Conservation (phyloP, 2,888 invertebrate species). For the Zeuzera pyrina region DNA sequence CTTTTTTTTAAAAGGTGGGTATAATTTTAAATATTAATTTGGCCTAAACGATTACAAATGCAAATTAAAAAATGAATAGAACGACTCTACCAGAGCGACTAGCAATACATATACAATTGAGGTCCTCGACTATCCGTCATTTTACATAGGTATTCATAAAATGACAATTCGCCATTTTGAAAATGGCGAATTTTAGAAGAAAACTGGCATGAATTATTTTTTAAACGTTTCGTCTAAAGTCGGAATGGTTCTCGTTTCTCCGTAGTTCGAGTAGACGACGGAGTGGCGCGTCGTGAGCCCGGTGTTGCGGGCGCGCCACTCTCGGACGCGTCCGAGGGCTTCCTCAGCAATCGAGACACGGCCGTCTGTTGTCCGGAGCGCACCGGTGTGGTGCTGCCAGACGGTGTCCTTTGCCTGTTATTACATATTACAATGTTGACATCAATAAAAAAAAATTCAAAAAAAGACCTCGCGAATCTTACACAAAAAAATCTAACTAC, state of each 20-base stretch:
- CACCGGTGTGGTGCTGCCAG: constrained; percentile 82
- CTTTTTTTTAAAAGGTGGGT: constrained; percentile 17
- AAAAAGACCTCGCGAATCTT: no score
- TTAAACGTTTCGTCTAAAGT: constrained; percentile 66
- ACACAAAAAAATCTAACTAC: no score
- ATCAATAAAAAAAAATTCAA: no score
- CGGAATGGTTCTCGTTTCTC: constrained; percentile 82
- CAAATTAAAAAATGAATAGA: constrained; percentile 21
- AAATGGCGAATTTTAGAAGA: not conserved
- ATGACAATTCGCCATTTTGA: not conserved
- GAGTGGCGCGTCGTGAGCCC: constrained; percentile 50
- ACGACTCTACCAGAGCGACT: constrained; percentile 33
- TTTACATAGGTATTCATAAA: no score
- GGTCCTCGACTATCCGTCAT: not conserved
- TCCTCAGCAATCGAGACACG: constrained; percentile 75
- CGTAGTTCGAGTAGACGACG: constrained; percentile 55
- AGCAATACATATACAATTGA: constrained; percentile 23
- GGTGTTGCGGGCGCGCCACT: constrained; percentile 67
- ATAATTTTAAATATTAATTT: constrained; percentile 17
- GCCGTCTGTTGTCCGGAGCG: constrained; percentile 76
- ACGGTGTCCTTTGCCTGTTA: constrained; percentile 81
- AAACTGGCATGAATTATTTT: constrained; percentile 1
- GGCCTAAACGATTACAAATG: constrained; percentile 25
- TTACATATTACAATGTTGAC: no score
- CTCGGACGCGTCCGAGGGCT: constrained; percentile 80